These are phyloP conservation scores for Eilema caniola DNA, from an alignment of 2,888 invertebrate species.

Conservation along the genomic window DNA sequence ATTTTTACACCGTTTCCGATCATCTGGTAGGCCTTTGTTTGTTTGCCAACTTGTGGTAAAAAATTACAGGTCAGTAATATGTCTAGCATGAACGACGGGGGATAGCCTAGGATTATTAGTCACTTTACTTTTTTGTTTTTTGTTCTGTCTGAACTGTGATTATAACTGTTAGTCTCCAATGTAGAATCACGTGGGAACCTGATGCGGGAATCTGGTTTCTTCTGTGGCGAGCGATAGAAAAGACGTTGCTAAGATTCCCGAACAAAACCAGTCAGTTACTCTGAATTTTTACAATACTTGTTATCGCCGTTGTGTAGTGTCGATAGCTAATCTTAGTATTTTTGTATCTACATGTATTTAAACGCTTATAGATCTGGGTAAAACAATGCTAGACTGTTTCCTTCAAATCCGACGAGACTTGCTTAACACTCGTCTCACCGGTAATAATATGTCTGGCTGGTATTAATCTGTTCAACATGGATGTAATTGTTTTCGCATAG, in stretches of 20 bases:
- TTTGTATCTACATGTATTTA: too few relatives aligned
- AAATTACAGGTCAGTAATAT: not conserved
- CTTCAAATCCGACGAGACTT: not conserved
- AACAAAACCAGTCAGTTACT: not conserved
- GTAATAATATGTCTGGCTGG: conserved; percentile 26
- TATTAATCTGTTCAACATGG: conserved; percentile 28
- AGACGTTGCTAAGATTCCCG: not conserved
- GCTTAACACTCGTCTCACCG: conserved; percentile 17
- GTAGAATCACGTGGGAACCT: not conserved
- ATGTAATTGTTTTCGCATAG: conserved; percentile 52
- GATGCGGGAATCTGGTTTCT: not conserved
- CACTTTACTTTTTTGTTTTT: not conserved
- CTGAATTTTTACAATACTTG: not conserved
- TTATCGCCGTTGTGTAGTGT: not conserved
- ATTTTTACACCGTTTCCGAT: too few relatives aligned
- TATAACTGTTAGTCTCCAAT: not conserved
- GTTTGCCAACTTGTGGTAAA: not conserved
- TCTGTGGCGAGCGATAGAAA: not conserved
- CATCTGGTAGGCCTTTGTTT: not conserved
- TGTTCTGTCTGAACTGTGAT: not conserved
- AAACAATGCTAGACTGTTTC: not conserved
- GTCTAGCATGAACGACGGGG: not conserved
- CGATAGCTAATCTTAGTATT: not conserved
- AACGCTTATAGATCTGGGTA: not conserved
- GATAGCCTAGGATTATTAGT: not conserved